Evolutionary conservation across 2,888 invertebrate species (phyloP).

Genomic region (Drosophila kambysellisi): DNA sequence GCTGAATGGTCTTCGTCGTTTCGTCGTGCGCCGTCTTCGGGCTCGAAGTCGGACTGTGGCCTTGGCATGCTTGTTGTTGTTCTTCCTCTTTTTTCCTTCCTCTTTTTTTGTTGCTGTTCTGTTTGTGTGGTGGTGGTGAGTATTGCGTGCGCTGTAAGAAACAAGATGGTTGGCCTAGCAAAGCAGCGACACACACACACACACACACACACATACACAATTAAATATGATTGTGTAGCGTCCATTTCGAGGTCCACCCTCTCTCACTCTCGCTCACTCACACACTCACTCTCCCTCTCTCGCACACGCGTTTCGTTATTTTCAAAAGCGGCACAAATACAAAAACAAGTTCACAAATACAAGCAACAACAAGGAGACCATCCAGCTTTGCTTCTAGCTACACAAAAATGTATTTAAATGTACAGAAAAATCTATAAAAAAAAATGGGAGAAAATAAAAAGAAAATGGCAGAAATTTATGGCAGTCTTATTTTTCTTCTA

Average conservation of each 20-base stretch:
- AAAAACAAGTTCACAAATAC: constrained; percentile 2
- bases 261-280: background rate
- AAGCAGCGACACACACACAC: constrained; percentile 20
- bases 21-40: constrained; percentile 19
- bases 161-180: constrained; percentile 73
- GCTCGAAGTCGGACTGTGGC: constrained; percentile 33
- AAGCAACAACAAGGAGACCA: constrained; percentile 23
- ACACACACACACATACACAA: constrained; percentile 12
- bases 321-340: constrained; percentile 13
- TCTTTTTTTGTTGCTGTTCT: background rate
- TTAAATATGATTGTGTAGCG: constrained; percentile 20
- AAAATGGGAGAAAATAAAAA: background rate
- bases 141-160: constrained; percentile 43
- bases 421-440: constrained; percentile 20
- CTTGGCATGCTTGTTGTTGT: constrained; percentile 32
- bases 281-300: constrained; percentile 15
- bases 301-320: constrained; percentile 22
- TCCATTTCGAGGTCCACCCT: constrained; percentile 54
- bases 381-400: background rate
- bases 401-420: constrained; percentile 4
- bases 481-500: background rate
- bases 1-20: background rate
- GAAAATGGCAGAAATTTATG: constrained; percentile 6
- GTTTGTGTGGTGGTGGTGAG: constrained; percentile 26
- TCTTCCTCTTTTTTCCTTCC: constrained; percentile 4